Conservation (phyloP, 1,140 invertebrate species). For the Hesperophylax magnus region DNA sequence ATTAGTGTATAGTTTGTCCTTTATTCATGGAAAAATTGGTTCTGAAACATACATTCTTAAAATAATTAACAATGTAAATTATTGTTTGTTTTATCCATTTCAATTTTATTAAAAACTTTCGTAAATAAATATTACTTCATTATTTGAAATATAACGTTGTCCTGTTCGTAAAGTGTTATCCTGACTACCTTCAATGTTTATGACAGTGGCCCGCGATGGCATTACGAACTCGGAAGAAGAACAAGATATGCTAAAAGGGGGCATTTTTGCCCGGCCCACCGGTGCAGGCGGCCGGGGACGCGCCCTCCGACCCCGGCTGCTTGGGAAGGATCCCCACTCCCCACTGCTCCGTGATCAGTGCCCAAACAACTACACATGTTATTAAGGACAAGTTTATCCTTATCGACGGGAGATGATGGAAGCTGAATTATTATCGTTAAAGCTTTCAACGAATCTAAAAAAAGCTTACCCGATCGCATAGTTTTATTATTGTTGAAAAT, state of each 20-base stretch:
- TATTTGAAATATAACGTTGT: not conserved
- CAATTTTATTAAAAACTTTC: no score
- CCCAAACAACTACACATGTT: not conserved
- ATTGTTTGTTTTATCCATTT: no score
- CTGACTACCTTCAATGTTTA: constrained; percentile 1
- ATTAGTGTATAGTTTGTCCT: no score
- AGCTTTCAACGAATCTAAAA: no score
- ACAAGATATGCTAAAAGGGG: constrained; percentile 37
- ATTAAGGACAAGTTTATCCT: constrained; percentile 30
- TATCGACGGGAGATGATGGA: constrained; percentile 18
- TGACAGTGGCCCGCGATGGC: constrained; percentile 13
- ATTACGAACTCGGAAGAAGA: constrained; percentile 28
- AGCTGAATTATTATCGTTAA: not conserved
- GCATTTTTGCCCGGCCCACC: constrained; percentile 26
- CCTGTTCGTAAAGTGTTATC: constrained; percentile 6
- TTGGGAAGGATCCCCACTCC: not conserved
- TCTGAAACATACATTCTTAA: no score
- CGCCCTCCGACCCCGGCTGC: constrained; percentile 17
- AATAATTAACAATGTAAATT: no score
- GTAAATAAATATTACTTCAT: no score
- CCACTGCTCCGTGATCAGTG: not conserved
- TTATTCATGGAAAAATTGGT: no score
- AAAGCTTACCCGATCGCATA: no score
- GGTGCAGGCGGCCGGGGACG: not conserved
- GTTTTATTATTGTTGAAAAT: no score